Evolutionary conservation across 64 coral and sea anemone genomes (phyloP).

Genomic region (Porites lutea): DNA sequence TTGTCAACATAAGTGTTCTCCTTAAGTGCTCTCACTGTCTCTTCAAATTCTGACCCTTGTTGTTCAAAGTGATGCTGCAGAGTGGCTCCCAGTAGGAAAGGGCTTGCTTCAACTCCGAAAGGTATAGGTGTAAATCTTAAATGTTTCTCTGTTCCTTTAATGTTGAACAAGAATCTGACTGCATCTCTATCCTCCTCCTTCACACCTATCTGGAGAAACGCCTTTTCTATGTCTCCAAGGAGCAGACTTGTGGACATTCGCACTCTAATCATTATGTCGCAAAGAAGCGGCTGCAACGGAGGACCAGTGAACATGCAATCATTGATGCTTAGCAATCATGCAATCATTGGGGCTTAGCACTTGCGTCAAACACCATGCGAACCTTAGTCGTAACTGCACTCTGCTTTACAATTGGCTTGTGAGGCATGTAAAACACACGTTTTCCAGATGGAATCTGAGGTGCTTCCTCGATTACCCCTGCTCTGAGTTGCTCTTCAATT

Average conservation of each 20-base stretch:
- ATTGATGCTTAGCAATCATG: conserved; percentile 3
- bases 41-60: background rate
- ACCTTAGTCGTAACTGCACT: conserved; percentile 22
- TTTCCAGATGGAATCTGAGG: background rate
- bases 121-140: conserved; percentile 10
- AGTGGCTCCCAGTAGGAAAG: conserved; percentile 32
- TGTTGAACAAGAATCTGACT: conserved; percentile 40
- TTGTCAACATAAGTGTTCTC: conserved; percentile 58
- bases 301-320: conserved; percentile 30
- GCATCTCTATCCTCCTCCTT: conserved; percentile 43
- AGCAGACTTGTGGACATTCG: conserved; percentile 8
- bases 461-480: background rate
- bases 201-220: background rate
- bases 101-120: conserved; percentile 28
- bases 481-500: conserved; percentile 25
- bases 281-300: conserved; percentile 8
- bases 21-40: conserved; percentile 15
- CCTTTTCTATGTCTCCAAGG: conserved; percentile 19
- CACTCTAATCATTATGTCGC: conserved; percentile 23
- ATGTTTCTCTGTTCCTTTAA: conserved; percentile 53
- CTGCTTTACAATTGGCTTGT: conserved; percentile 47
- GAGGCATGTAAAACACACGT: conserved; percentile 45
- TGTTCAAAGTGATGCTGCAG: conserved; percentile 23
- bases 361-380: conserved; percentile 30
- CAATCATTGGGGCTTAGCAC: background rate